Base-by-base conservation (phyloP, 2,797 vertebrate genomes). In the Neosalanx taihuensis region DNA sequence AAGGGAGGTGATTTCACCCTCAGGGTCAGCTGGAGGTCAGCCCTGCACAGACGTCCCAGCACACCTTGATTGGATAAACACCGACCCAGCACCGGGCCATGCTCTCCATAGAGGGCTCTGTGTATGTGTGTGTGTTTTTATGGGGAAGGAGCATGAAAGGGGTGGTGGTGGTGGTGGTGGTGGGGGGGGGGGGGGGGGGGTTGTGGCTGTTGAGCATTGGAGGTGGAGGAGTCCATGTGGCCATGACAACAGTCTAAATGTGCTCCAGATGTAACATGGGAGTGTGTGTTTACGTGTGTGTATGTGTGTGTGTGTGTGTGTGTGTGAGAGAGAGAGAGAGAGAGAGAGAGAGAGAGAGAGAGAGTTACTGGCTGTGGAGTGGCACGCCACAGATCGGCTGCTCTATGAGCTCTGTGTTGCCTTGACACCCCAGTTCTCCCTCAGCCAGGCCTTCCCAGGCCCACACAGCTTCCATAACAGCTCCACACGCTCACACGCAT, bases 241-340 rank as follows among this genome's bases (percentile, higher is more conserved):
- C 83, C 83, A 79, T 81, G 85, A 84, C 84, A 86, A 81, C 79
- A 72, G 57, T 73, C 13, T 79, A 86, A 90, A 90, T 89, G 77
- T 74, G 29, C 78, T 87, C 74, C 90, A 91, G 87, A 89, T 90
- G 89, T 81, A 72, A 31, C 35, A 12, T 3, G 33, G n/a, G 31
- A 7, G 12, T 35, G 31, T 18, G 13, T 64, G 15, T 64, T 17
- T 64, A 12, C 0, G 59, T 15, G 72, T 65, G 35, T 73, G 75
- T 65, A 49, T 72, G 64, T 53, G 71, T 57, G 57, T 49, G 26
- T 62, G 30, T 51, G 37, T 66, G 64, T 66, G 64, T 49, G 26
- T 62, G 30, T 51, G 37, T 66, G 64, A 51, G 64, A 17, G 35
- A 37, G 35, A 37, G 35, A 37, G 35, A 37, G 75, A 17, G 61